Conservation (phyloP, 2,888 invertebrate genomes). For the Eudemis profundana region DNA sequence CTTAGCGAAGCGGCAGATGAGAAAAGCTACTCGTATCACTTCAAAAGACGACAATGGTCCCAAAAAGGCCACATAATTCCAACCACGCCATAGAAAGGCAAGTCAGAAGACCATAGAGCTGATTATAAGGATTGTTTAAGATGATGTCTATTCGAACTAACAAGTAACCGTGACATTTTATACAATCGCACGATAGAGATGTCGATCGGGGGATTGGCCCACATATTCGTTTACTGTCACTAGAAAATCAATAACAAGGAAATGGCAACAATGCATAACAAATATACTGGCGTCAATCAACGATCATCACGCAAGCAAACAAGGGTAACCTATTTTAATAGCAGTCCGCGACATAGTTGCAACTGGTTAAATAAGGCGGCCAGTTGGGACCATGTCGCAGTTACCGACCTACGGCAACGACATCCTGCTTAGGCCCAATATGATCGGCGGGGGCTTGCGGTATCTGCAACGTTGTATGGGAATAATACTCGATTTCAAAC, state of each 20-base stretch:
- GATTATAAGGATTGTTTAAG: too few species aligned
- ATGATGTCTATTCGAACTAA: too few species aligned
- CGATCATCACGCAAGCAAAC: slow-evolving; percentile 50
- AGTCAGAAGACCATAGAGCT: too few species aligned
- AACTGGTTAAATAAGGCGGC: slow-evolving; percentile 45
- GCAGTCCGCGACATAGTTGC: slow-evolving; percentile 50
- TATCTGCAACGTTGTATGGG: slow-evolving; percentile 5
- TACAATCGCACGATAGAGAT: neutral
- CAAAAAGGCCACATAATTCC: too few species aligned
- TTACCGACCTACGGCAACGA: slow-evolving; percentile 52
- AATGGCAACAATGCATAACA: slow-evolving; percentile 1
- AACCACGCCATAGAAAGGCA: too few species aligned
- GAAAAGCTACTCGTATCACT: too few species aligned
- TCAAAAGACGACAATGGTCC: too few species aligned
- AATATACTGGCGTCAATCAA: slow-evolving; percentile 46
- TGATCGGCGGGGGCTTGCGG: slow-evolving; percentile 20
- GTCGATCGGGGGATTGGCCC: too few species aligned
- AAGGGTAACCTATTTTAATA: slow-evolving; percentile 50
- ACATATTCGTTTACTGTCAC: neutral
- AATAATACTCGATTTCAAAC: neutral
- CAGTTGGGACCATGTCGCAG: slow-evolving; percentile 52
- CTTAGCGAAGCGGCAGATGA: too few species aligned
- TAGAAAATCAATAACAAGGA: neutral
- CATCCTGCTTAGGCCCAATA: slow-evolving; percentile 66
- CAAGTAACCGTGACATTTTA: too few species aligned